phyloP scores from a whole-genome alignment of 2,113 vertebrate species.

The Corythornis vintsioides region DNA sequence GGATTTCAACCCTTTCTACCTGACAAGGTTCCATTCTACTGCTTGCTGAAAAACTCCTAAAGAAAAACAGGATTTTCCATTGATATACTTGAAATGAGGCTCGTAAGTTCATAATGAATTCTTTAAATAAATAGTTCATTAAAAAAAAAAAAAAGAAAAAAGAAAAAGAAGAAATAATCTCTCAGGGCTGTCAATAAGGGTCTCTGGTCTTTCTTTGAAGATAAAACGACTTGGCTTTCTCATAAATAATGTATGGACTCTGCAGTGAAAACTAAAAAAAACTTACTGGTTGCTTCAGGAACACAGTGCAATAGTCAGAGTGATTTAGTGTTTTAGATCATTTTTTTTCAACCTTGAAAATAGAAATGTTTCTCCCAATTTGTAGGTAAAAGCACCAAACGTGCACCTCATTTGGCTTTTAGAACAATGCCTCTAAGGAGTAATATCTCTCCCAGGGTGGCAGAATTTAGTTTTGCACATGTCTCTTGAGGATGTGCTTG shows the following conservation, averaged over 20 bases:
- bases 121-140: not conserved
- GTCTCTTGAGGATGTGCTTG: not conserved
- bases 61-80: not conserved
- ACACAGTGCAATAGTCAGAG: not conserved
- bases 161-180: not conserved
- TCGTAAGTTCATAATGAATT: not conserved
- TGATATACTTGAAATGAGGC: not conserved
- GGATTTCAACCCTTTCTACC: not conserved
- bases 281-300: not conserved
- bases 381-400: not conserved
- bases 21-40: not conserved
- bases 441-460: not conserved
- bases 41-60: not conserved
- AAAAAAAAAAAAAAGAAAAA: not conserved
- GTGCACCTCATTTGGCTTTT: not conserved
- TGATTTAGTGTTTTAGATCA: not conserved
- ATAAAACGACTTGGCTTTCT: not conserved
- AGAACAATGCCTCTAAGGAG: not conserved
- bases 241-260: constrained; percentile 1
- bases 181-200: not conserved
- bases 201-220: constrained; percentile 2
- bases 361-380: not conserved
- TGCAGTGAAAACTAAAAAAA: not conserved
- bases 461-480: not conserved
- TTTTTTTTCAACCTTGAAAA: not conserved